These are phyloP conservation scores for Dasyurus viverrinus DNA, from an alignment of 2,113 vertebrate genomes.

Conservation along the genomic window DNA sequence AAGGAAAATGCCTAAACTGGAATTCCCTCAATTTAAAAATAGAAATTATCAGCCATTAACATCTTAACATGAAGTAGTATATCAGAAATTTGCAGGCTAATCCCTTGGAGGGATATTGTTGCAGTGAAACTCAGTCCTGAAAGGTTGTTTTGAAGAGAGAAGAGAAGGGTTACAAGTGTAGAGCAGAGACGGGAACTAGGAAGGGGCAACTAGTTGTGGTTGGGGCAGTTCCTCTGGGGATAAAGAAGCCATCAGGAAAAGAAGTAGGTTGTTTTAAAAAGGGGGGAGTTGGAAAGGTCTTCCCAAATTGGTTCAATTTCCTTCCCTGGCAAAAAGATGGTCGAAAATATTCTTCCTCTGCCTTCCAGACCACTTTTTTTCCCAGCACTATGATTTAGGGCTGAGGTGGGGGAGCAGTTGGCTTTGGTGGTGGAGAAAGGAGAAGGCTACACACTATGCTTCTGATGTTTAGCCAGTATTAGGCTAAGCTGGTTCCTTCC, in stretches of 20 bases:
- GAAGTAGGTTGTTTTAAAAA: not conserved
- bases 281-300: not conserved
- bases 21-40: not conserved
- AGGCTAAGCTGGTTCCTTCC: slow-evolving; percentile 20
- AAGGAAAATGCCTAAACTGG: not conserved
- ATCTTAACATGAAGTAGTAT: not conserved
- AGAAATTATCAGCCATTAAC: not conserved
- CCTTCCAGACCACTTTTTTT: not conserved
- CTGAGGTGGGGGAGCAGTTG: not conserved
- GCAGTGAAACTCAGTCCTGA: not conserved
- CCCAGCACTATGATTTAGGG: not conserved
- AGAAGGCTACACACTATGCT: not conserved
- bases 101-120: not conserved
- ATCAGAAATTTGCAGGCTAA: not conserved
- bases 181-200: not conserved
- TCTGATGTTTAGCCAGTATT: not conserved
- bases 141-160: not conserved
- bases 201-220: not conserved
- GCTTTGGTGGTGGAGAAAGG: not conserved
- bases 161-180: not conserved
- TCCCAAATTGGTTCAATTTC: not conserved
- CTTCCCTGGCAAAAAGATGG: not conserved
- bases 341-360: not conserved
- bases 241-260: not conserved
- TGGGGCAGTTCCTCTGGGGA: not conserved